Evolutionary conservation across 2,797 vertebrate species (phyloP).

Genomic region (Myotis findleyi): DNA sequence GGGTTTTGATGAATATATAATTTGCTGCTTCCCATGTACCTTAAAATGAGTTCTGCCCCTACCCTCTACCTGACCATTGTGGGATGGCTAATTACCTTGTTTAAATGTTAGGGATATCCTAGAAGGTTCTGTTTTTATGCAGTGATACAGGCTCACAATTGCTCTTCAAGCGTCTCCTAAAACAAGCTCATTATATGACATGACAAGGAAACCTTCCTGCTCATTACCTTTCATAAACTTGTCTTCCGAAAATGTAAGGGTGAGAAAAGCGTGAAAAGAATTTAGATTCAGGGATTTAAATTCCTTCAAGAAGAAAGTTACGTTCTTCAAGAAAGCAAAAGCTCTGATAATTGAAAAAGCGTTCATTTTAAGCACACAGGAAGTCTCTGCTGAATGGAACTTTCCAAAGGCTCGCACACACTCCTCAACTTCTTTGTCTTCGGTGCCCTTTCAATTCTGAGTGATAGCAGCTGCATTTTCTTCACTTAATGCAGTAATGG

Average conservation of each 20-base stretch:
- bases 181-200: slow-evolving; percentile 2
- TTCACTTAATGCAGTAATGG: background rate
- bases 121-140: background rate
- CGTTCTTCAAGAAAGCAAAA: background rate
- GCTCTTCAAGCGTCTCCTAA: background rate
- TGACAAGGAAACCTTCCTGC: background rate
- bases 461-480: background rate
- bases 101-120: background rate
- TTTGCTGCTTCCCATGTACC: background rate
- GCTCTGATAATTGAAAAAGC: background rate
- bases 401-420: background rate
- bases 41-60: background rate
- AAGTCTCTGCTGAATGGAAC: background rate
- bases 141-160: background rate
- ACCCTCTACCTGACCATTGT: background rate
- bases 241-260: background rate
- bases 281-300: background rate
- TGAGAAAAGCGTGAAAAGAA: background rate
- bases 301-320: background rate
- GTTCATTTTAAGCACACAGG: background rate
- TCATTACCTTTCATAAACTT: background rate
- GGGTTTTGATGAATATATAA: slow-evolving; percentile 16
- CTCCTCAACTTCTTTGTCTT: background rate
- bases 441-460: background rate
- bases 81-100: background rate